phyloP scores from a whole-genome alignment of 2,797 vertebrate species.

The Petrocephalus schoutedeni region DNA sequence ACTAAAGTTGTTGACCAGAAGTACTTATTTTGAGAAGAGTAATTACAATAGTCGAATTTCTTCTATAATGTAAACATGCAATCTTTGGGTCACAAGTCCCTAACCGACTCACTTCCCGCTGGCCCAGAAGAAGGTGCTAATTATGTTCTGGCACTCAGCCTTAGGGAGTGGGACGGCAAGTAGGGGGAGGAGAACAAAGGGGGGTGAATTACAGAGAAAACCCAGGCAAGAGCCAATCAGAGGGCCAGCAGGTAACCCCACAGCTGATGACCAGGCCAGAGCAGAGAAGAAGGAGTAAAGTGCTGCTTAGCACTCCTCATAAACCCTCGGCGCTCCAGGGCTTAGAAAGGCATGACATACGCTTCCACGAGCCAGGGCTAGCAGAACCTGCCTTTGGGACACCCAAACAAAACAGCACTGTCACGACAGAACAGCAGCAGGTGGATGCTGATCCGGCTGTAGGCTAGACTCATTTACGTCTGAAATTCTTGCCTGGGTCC shows the following conservation, averaged over 20 bases:
- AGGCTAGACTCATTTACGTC: not conserved
- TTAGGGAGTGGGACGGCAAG: not conserved
- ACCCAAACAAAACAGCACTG: not conserved
- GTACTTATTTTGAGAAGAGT: not conserved
- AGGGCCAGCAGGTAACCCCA: not conserved
- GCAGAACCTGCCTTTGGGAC: not conserved
- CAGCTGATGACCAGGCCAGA: not conserved
- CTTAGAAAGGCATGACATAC: not conserved
- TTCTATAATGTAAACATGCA: slow-evolving; percentile 8
- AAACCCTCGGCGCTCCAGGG: not conserved
- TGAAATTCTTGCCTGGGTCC: not conserved
- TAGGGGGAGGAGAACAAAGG: not conserved
- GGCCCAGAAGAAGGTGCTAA: not conserved
- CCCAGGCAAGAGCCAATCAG: not conserved
- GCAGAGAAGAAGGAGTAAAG: not conserved
- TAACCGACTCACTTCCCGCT: not conserved
- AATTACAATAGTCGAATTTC: not conserved
- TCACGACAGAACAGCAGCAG: not conserved
- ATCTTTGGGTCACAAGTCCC: not conserved
- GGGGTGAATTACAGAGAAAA: not conserved
- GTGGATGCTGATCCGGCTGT: not conserved
- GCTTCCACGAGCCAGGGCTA: too few species aligned
- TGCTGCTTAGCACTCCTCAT: not conserved
- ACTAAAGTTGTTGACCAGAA: not conserved
- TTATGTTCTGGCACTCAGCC: not conserved